Base-by-base conservation (phyloP, 2,888 invertebrate genomes). In the Criorhina ranunculi region DNA sequence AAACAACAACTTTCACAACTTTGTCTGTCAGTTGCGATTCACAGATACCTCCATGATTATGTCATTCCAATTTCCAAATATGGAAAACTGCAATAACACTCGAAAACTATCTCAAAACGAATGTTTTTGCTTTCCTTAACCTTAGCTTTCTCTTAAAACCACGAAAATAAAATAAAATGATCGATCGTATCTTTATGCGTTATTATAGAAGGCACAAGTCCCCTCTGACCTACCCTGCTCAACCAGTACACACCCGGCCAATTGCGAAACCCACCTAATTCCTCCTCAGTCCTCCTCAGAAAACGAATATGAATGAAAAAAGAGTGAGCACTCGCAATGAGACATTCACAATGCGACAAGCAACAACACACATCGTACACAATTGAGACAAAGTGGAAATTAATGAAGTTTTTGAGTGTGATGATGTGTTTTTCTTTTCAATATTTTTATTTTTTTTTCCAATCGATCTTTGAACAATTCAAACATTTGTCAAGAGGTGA, bases 301-400 rank as follows among this genome's bases (percentile, higher is more conserved):
- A 24, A 24, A 1, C 24, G 24, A 24, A 24, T 24, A 60, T 70
- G 60, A 73, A 70, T 62, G 8, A 75, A 69, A 24, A 1, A 24
- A 24, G 24, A 24, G 24, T 24, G 46, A 17, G 46, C n/a, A n/a
- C n/a, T n/a, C n/a, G n/a, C 55, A 75, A 80, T 75, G 67, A 72
- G 46, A 66, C 70, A 72, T 67, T 33, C 64, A 79, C 31, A 66
- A 12, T 40, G 37, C 57, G 55, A 49, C 44, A 57, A 49, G 19
- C 15, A 11, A 24, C 24, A 24, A 24, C 24, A 55, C 24, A 51
- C 75, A 55, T 19, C 40, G 70, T 60, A 24, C 60, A 35, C 88
- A 87, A 88, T 87, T 87, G 87, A 88, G 88, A 86, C 87, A 88
- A 87, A 88, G 87, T 87, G 86, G 87, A 82, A 83, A 87, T 87